Evolutionary conservation across 2,888 invertebrate species (phyloP), one percentile per base, ranked within the genome.

Genomic region (Protodeltote pygarga): DNA sequence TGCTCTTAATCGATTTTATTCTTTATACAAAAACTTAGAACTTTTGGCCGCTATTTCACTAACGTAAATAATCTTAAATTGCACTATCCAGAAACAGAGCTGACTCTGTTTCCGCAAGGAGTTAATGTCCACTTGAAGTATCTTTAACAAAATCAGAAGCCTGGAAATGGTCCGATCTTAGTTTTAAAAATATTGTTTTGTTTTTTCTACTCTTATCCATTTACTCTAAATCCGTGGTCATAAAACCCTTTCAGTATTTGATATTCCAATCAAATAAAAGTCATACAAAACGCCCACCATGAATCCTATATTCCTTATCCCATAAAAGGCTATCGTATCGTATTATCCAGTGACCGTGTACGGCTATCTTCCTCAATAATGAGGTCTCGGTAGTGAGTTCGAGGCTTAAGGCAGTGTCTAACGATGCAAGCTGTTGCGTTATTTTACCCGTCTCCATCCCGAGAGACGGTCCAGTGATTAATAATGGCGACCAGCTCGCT

Each of bases 361-460:
- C 39, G 59, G 60, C 48, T 48, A 64, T 64, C 51, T 24, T 24
- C n/a, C 11, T n/a, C 40, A 44, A 16, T 64, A 64, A 64, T 64
- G 65, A 60, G 51, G 33, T 45, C 61, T 24, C n/a, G 49, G 55
- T 49, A 52, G 64, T 64, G 64, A 60, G 61, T 35, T 45, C 51
- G 15, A 6, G 28, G 54, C 47, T 55, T 64, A 64, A 49, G 40
- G 42, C 23, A 20, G 34, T 34, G 49, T 59, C 59, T 59, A 49
- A 64, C 48, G 65, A 64, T 9, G 32, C 48, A 61, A 58, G 61
- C 65, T 65, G 64, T 65, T 58, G 57, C 45, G 33, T 65, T 65
- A 65, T 61, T 65, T 50, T 57, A 24, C 32, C 42, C 52, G 40
- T 47, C 46, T 52, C 44, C 34, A 29, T 32, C 37, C 16, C 28